phyloP scores from a whole-genome alignment of 1,140 invertebrate species.

The Cyphomyrmex costatus region DNA sequence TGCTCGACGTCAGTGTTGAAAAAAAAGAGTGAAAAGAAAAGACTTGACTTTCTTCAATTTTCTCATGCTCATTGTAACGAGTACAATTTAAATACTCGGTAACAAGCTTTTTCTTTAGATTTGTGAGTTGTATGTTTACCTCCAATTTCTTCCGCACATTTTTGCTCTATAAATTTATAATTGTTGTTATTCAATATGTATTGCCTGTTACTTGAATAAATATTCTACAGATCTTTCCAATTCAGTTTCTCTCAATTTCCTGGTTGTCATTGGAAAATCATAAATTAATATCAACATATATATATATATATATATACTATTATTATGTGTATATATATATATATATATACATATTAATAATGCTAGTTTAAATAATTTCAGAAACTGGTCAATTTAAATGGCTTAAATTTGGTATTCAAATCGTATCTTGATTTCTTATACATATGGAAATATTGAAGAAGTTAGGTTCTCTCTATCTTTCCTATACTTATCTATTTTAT shows the following conservation, averaged over 20 bases:
- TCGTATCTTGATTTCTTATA: not conserved
- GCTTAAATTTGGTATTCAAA: constrained; percentile 2
- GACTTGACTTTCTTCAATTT: not conserved
- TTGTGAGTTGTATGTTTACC: not conserved
- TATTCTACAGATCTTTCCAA: not conserved
- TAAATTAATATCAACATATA: not conserved
- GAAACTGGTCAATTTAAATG: not conserved
- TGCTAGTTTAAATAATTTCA: not conserved
- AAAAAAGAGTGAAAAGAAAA: not conserved
- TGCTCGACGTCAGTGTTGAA: not conserved
- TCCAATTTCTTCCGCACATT: not conserved
- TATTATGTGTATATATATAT: too few relatives aligned
- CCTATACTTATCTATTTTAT: not conserved
- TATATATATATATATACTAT: too few relatives aligned
- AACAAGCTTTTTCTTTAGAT: not conserved
- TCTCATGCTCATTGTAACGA: not conserved
- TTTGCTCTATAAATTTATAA: not conserved
- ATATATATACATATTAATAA: too few relatives aligned
- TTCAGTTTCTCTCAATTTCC: not conserved
- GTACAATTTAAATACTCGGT: not conserved
- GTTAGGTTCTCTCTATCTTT: not conserved
- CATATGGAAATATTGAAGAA: not conserved
- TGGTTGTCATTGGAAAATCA: not conserved
- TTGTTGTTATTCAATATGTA: not conserved
- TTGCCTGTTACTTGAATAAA: not conserved